phyloP scores from a whole-genome alignment of 2,888 invertebrate genomes.

The Diarsia mendica region DNA sequence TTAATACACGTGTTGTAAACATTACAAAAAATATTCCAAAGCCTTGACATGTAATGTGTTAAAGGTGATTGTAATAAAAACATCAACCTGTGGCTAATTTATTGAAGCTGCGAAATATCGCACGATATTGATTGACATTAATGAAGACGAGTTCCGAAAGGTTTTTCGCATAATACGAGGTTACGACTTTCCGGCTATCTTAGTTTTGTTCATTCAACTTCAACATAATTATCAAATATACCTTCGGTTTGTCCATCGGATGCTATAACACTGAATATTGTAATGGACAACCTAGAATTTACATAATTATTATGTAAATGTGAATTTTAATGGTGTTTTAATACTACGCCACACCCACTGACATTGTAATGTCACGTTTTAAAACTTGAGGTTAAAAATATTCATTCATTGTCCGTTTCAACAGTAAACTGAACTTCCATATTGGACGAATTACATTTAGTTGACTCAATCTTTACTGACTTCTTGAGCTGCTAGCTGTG shows the following conservation, averaged over 20 bases:
- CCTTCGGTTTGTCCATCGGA: slow-evolving; percentile 8
- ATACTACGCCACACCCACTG: slow-evolving; percentile 32
- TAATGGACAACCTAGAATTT: slow-evolving; percentile 39
- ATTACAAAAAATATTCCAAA: slow-evolving; percentile 32
- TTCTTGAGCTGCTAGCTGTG: too few relatives aligned
- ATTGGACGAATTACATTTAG: background rate
- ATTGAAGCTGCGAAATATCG: slow-evolving; percentile 55
- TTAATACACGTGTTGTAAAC: slow-evolving; percentile 19
- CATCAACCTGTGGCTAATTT: slow-evolving; percentile 53
- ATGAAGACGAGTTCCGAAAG: slow-evolving; percentile 30
- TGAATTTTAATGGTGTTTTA: slow-evolving; percentile 20
- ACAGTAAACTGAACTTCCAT: slow-evolving; percentile 2
- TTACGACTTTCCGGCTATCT: slow-evolving; percentile 20
- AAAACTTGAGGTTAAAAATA: slow-evolving; percentile 11
- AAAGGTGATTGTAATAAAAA: slow-evolving; percentile 56
- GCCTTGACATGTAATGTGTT: slow-evolving; percentile 61
- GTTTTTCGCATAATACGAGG: slow-evolving; percentile 22
- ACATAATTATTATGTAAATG: slow-evolving; percentile 45
- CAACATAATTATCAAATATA: slow-evolving; percentile 5
- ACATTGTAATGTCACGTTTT: slow-evolving; percentile 17
- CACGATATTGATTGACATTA: slow-evolving; percentile 36
- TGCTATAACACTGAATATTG: slow-evolving; percentile 20
- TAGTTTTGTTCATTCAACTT: slow-evolving; percentile 36
- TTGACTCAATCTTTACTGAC: too few relatives aligned
- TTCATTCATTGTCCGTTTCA: slow-evolving; percentile 32